Base-by-base conservation (phyloP, 2,797 vertebrate genomes). In the Darevskia mixta region DNA sequence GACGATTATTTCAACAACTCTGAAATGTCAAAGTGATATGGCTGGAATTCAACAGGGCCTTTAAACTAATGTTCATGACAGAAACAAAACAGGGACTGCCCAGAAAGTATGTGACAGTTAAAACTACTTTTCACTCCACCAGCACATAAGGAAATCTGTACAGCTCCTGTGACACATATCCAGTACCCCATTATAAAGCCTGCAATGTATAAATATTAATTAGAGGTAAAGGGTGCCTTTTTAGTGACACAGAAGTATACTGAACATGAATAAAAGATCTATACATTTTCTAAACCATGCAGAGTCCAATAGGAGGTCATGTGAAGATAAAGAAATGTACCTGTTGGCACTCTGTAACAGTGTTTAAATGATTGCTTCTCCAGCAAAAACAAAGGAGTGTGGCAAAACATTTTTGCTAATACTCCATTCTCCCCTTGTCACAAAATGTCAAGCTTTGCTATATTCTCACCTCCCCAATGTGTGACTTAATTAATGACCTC, bases 1-100 rank as follows among this genome's bases (percentile, higher is more conserved):
- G 2, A 1, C 0, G 0, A 61, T 41, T 0, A 0, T 15, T 85
- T 73, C 38, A 84, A 83, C 1, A 2, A 25, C 81, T 49, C 87
- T 11, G 43, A 79, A 88, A 41, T 2, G 82, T 55, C 83, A 80
- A 83, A 80, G 69, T 3, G 61, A 79, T 1, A 0, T 0, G 10
- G 4, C 27, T 75, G 45, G 8, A 43, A 82, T 0, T 58, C 0
- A 79, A 73, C 64, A 41, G 17, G 1, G 32, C 25, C 66, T 76
- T 67, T n/a, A 4, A 20, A 5, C 71, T 23, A 78, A 79, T 67
- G 73, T 82, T 75, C 58, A 9, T 23, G 61, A 49, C 43, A 35
- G 76, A 78, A 79, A 79, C 64, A 32, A 79, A 86, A 49, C 43
- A 85, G 35, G 73, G 17, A 43, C 38, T 64, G 55, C 25, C 38